Evolutionary conservation across 2,113 vertebrate species (phyloP).

Genomic region (Barnardius zonarius): DNA sequence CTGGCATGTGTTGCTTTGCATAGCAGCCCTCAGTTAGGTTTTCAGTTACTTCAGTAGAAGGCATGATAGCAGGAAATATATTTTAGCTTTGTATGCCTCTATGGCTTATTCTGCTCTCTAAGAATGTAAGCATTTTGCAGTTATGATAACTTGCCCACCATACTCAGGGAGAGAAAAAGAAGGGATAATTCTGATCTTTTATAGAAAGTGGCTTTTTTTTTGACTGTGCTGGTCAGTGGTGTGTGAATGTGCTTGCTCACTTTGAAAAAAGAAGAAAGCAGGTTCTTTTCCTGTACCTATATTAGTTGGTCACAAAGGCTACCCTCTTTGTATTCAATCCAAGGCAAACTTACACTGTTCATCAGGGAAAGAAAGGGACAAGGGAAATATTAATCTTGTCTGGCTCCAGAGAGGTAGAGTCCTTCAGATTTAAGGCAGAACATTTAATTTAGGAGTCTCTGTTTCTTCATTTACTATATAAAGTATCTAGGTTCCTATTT

Average conservation of each 20-base stretch:
- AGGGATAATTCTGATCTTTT: background rate
- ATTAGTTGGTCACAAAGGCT: background rate
- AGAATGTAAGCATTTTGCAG: background rate
- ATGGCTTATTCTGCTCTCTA: background rate
- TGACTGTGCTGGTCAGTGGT: background rate
- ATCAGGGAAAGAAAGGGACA: background rate
- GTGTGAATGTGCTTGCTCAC: background rate
- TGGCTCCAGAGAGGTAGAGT: background rate
- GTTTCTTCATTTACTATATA: background rate
- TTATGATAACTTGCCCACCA: background rate
- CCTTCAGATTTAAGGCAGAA: background rate
- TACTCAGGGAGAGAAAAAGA: background rate
- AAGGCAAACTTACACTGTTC: background rate
- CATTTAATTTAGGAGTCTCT: background rate
- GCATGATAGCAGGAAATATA: background rate
- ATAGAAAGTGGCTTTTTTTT: background rate
- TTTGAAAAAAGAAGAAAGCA: background rate
- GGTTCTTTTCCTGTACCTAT: background rate
- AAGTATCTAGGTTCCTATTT: background rate
- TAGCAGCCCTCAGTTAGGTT: background rate
- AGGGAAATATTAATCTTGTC: background rate
- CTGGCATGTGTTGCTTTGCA: background rate
- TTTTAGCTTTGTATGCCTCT: background rate
- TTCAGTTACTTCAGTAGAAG: background rate
- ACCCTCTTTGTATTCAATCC: background rate